These are phyloP conservation scores for Neoarius graeffei DNA, from an alignment of 2,113 vertebrate species.

Conservation along the genomic window DNA sequence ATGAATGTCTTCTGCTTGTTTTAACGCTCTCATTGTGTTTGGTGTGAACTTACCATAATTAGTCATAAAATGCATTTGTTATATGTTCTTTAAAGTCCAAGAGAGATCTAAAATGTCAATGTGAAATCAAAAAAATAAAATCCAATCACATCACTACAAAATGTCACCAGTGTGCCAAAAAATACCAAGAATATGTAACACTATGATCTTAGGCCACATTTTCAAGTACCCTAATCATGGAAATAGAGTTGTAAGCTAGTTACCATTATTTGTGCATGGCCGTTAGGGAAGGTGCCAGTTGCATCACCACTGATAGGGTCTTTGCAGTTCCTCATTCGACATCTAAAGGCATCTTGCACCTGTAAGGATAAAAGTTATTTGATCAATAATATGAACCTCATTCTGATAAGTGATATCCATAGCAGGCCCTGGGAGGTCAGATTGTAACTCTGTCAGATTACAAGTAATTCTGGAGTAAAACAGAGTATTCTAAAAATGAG, in stretches of 20 bases:
- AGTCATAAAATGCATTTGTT: background rate
- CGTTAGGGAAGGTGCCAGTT: slow-evolving; percentile 97
- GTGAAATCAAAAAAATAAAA: background rate
- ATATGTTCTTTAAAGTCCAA: background rate
- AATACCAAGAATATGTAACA: background rate
- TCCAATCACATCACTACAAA: background rate
- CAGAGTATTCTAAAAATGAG: background rate
- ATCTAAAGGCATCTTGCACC: slow-evolving; percentile 98
- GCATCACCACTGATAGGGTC: slow-evolving; percentile 95
- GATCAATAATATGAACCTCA: background rate
- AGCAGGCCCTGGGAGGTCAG: background rate
- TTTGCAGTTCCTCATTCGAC: slow-evolving; percentile 95
- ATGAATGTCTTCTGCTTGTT: too few species aligned
- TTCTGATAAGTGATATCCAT: background rate
- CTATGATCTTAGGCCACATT: background rate
- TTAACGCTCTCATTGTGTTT: too few species aligned
- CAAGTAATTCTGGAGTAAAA: background rate
- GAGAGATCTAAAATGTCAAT: background rate
- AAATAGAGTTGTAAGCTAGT: slow-evolving; percentile 46
- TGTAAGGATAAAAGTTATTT: slow-evolving; percentile 50
- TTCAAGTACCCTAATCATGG: background rate
- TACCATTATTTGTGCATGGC: slow-evolving; percentile 99
- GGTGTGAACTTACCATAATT: too few species aligned
- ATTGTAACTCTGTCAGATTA: background rate
- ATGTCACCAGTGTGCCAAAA: background rate